Evolutionary conservation across 2,888 invertebrate species (phyloP).

Genomic region (Sclerodermus sp.): DNA sequence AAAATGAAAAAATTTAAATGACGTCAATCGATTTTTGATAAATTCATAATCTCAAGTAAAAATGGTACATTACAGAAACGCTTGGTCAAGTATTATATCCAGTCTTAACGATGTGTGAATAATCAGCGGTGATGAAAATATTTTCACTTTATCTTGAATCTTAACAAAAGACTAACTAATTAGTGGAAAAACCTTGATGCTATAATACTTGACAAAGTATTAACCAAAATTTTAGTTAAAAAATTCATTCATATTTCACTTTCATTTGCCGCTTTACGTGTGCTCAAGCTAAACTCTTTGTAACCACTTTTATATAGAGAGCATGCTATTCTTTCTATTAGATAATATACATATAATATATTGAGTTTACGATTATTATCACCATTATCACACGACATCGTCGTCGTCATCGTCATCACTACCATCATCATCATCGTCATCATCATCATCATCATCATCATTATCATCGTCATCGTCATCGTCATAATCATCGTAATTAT

Average conservation of each 20-base stretch:
- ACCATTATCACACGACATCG: too few species aligned
- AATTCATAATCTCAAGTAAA: conserved; percentile 21
- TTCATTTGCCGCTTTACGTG: conserved; percentile 57
- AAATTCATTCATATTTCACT: conserved; percentile 52
- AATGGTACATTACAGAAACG: conserved; percentile 49
- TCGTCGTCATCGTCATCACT: too few species aligned
- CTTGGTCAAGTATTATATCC: conserved; percentile 55
- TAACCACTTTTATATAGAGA: neutral
- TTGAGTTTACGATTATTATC: too few species aligned
- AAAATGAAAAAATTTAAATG: too few species aligned
- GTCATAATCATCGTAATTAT: too few species aligned
- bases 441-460: too few species aligned
- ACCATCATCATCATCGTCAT: too few species aligned
- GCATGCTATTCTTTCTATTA: neutral
- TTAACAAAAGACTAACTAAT: conserved; percentile 29
- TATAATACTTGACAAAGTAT: conserved; percentile 54
- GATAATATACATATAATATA: neutral
- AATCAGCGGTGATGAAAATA: conserved; percentile 16
- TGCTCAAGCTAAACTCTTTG: conserved; percentile 36
- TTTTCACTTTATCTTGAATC: neutral
- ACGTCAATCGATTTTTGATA: neutral
- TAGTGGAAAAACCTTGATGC: conserved; percentile 4
- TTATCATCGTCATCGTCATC: too few species aligned
- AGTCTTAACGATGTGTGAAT: conserved; percentile 37
- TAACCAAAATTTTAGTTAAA: conserved; percentile 49